Evolutionary conservation across 2,113 vertebrate species (phyloP).

Genomic region (Diadophis punctatus): DNA sequence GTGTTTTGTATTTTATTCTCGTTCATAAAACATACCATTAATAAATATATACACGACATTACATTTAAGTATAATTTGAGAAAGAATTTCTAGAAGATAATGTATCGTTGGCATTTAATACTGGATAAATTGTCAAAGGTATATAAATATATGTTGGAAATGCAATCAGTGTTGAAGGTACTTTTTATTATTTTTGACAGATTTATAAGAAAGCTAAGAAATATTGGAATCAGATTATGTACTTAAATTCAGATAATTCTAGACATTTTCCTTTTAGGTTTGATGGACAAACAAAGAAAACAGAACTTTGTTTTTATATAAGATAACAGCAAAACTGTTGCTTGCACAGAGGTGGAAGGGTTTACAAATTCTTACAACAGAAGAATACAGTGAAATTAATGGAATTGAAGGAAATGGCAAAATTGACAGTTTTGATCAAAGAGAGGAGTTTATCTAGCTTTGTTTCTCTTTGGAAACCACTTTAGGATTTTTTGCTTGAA

Average conservation of each 20-base stretch:
- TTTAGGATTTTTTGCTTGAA: background rate
- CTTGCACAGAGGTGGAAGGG: background rate
- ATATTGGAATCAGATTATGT: background rate
- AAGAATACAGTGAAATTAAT: background rate
- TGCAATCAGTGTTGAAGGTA: background rate
- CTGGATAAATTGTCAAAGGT: background rate
- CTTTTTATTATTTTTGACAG: background rate
- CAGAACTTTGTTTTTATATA: background rate
- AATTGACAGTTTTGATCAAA: background rate
- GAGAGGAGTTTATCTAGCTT: background rate
- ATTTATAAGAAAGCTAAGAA: background rate
- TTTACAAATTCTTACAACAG: background rate
- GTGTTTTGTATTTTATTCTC: background rate
- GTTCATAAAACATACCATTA: background rate
- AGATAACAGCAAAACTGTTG: background rate
- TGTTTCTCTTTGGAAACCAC: background rate
- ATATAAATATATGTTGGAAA: background rate
- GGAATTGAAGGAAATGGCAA: background rate
- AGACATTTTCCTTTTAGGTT: background rate
- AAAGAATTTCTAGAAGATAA: background rate
- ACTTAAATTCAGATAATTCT: background rate
- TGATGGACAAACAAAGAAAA: background rate
- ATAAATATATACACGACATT: background rate
- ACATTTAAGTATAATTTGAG: background rate
- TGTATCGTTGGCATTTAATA: background rate